Evolutionary conservation across 1,140 invertebrate species (phyloP).

Genomic region (Rhopalosiphum maidis): DNA sequence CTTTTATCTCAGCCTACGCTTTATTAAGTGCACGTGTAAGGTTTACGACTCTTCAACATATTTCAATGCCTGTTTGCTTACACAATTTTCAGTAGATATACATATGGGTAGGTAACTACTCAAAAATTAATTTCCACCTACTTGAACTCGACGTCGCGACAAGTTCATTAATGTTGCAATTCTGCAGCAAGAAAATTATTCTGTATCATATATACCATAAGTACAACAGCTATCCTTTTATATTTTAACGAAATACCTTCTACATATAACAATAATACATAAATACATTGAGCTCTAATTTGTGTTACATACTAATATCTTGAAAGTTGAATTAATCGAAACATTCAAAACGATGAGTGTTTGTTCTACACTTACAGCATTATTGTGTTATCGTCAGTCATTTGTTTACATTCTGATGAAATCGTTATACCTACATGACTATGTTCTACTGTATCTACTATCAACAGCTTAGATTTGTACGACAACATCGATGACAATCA

Average conservation of each 20-base stretch:
- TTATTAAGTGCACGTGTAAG: background rate
- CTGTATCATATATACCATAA: background rate
- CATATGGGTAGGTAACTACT: background rate
- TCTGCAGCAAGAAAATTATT: background rate
- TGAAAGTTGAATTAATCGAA: no score
- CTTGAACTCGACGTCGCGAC: background rate
- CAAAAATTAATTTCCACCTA: conserved; percentile 10
- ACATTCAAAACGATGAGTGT: background rate
- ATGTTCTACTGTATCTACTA: background rate
- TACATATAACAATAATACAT: background rate
- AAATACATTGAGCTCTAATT: background rate
- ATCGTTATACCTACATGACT: background rate
- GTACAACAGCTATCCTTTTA: background rate
- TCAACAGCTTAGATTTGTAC: background rate
- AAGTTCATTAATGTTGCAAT: background rate
- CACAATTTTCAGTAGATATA: background rate
- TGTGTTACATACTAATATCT: background rate
- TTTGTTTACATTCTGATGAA: no score
- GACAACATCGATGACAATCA: background rate
- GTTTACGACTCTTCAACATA: background rate
- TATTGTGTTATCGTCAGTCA: background rate
- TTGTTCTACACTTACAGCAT: background rate
- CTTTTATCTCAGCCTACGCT: background rate
- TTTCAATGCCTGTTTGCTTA: background rate
- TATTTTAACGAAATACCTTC: background rate